Evolutionary conservation across 2,797 vertebrate species (phyloP).

Genomic region (Propithecus deckenii): DNA sequence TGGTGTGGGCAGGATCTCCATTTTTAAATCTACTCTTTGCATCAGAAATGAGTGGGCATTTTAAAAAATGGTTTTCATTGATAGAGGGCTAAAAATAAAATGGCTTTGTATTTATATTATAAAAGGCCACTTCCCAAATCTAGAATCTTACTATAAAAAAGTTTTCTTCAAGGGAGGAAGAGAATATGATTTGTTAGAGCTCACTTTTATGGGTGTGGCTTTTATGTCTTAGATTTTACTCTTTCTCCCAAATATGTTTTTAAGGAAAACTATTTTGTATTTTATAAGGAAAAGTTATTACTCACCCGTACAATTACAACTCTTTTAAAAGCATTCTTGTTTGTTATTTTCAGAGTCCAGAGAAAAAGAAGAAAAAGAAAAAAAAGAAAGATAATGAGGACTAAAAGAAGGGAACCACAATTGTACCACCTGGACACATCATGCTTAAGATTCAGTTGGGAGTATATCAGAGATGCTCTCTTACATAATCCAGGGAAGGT

Average conservation of each 20-base stretch:
- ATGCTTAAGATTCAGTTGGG: neutral
- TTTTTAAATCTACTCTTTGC: neutral
- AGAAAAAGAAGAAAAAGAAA: conserved; percentile 92
- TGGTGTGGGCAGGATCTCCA: neutral
- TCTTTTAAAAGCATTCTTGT: conserved; percentile 71
- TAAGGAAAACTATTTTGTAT: neutral
- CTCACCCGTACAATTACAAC: neutral
- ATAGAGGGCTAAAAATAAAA: neutral
- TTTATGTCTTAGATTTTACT: neutral
- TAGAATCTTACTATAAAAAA: neutral
- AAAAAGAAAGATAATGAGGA: conserved; percentile 85
- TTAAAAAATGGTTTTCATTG: neutral
- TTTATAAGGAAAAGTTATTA: neutral
- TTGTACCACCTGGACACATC: neutral
- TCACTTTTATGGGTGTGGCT: neutral
- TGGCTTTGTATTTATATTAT: neutral
- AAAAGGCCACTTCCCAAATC: neutral
- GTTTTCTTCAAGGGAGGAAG: neutral
- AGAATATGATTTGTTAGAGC: neutral
- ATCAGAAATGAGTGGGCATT: neutral
- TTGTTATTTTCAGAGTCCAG: conserved; percentile 85
- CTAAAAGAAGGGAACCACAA: conserved; percentile 30
- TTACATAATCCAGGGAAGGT: neutral
- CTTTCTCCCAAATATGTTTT: neutral
- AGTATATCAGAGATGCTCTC: neutral